Conservation (phyloP, 2,113 vertebrate genomes). For the Vulpes vulpes region DNA sequence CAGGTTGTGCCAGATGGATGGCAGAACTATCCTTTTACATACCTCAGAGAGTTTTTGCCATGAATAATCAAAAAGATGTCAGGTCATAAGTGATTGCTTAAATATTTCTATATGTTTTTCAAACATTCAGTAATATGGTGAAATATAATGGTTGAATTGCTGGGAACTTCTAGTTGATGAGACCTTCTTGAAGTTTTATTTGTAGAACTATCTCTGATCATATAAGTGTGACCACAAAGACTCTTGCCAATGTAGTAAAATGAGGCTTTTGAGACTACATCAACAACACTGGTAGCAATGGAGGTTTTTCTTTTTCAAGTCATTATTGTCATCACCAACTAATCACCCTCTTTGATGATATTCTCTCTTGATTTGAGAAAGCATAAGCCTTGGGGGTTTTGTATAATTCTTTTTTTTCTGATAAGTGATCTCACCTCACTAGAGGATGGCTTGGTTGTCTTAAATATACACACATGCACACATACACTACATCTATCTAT, state of each 20-base stretch:
- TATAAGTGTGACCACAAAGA: neutral
- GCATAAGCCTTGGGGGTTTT: neutral
- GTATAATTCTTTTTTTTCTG: neutral
- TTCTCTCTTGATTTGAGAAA: constrained; percentile 19
- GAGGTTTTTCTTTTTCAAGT: neutral
- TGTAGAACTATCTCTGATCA: neutral
- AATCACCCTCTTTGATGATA: neutral
- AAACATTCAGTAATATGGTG: neutral
- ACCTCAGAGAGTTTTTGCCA: neutral
- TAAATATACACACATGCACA: neutral
- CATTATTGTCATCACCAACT: neutral
- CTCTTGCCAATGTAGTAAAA: neutral
- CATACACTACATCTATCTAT: neutral
- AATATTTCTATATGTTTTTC: neutral
- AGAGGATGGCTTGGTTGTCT: neutral
- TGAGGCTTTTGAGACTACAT: neutral
- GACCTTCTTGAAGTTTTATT: neutral
- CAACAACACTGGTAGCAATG: neutral
- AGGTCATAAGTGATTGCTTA: neutral
- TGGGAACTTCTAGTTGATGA: neutral
- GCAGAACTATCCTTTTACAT: neutral
- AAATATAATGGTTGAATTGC: neutral
- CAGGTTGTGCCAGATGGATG: neutral
- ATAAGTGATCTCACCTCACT: neutral
- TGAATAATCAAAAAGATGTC: neutral